Base-by-base conservation (phyloP, 2,888 invertebrate genomes). In the Adineta ricciae region DNA sequence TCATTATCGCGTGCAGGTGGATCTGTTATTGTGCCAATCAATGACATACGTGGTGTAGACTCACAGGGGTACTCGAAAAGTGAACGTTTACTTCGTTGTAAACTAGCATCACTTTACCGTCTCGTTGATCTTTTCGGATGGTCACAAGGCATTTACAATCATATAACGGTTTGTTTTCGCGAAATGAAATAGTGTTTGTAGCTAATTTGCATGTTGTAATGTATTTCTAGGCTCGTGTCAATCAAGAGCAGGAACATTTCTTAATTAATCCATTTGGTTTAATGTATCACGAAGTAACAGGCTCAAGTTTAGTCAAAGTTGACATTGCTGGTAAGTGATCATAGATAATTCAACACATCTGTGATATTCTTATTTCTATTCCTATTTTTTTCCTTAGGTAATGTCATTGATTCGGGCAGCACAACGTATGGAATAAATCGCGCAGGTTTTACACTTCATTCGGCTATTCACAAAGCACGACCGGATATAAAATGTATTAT, bases 401-500 rank as follows among this genome's bases (percentile, higher is more conserved):
- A 86, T 41, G 85, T 86, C 3, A 32, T 87, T 27, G 86, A 86
- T 54, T 85, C 84, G 21, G 87, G 87, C n/a, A 85, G 73, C 46
- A 86, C 86, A 36, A 85, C 86, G 19, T 85, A 87, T 52, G 86
- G 86, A 19, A 84, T 87, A 21, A 87, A 87, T 50, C 72, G 84
- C 84, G 84, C 85, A 49, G 86, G 84, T 46, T 87, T 86, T 85
- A 85, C 73, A 11, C 49, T 87, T n/a, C 87, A 87, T 50, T 85
- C 86, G 86, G 95, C 95, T 86, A 95, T 99, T 89, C 98, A 99
- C 92, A 94, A 96, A 84, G 95, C 96, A n/a, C 93, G 98, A 86
- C 98, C 97, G 41, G 98, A 99, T 92, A 93, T 98, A 88, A 95
- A 95, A 89, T 97, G 97, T 92, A 94, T 98, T 91, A 93, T 99